Percentiles rank a stretch among this genome's conserved stretches.
These are phyloP conservation scores for Drosophila simulans DNA, from an alignment of 1,140 invertebrate species.

Conservation along the genomic window DNA sequence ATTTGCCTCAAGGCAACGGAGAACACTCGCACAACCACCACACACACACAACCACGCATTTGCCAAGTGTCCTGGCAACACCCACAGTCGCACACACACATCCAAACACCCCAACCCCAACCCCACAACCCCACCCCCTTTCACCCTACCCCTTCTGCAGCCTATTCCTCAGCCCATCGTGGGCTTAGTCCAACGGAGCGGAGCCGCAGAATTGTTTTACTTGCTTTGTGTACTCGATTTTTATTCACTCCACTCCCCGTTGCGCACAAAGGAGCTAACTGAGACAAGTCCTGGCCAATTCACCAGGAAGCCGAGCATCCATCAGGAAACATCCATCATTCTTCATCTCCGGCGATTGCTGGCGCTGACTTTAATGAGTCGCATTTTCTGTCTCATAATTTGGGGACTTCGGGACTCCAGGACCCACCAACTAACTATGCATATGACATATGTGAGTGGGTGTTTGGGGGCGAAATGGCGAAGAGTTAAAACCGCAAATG, in stretches of 20 bases:
- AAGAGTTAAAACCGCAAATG: slow-evolving; percentile 81
- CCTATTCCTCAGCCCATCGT: not conserved
- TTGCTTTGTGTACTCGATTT: slow-evolving; percentile 7
- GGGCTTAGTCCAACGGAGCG: slow-evolving; percentile 25
- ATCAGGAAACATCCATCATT: slow-evolving; percentile 37
- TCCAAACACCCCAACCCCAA: not conserved
- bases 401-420: not conserved
- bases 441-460: not conserved
- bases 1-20: slow-evolving; percentile 74
- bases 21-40: slow-evolving; percentile 32
- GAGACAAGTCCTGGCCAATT: slow-evolving; percentile 5
- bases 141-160: too few species aligned
- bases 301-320: slow-evolving; percentile 4
- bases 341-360: slow-evolving; percentile 28
- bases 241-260: slow-evolving; percentile 25
- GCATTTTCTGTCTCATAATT: slow-evolving; percentile 26
- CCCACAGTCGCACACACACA: not conserved
- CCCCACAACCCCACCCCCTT: too few species aligned
- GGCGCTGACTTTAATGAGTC: slow-evolving; percentile 45
- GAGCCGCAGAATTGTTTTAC: slow-evolving; percentile 59
- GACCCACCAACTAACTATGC: not conserved
- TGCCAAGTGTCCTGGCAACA: slow-evolving; percentile 63
- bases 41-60: slow-evolving; percentile 20
- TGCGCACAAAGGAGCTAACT: not conserved
- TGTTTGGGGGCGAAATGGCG: slow-evolving; percentile 10